Evolutionary conservation across 1,140 invertebrate genomes (phyloP), one percentile per base, ranked within the genome.

Genomic region (Daktulosphaira vitifoliae): DNA sequence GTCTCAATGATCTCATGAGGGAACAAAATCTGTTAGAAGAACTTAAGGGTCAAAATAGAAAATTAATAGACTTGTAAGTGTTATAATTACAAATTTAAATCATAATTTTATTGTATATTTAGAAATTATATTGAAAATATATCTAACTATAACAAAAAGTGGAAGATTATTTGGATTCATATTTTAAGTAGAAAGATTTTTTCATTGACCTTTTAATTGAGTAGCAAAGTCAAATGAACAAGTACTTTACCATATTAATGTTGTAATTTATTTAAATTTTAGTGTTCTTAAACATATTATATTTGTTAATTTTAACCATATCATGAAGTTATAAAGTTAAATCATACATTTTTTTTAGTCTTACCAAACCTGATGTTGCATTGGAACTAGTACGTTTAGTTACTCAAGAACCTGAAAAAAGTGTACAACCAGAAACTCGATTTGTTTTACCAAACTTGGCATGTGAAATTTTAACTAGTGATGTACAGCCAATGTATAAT

Each of bases 21-120:
- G 88, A 93, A 76, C 92, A 95, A 74, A 90, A 96, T 76, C 89
- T 97, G 72, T 80, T 98, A 67, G 90, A 94, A 76, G 92, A 98
- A 82, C 95, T 92, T 76, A 93, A 92, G 80, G 85, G 84, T 68
- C 89, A 90, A 74, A 96, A 95, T 76, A 90, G 88, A 76, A 89
- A 87, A 71, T 78, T 98, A 65, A 82, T 96, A 68, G 90, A 91
- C 72, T 96, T 89, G 92, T 96, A 83, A 89, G 89, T 86, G 65
- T 29, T 38, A 65, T 33, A 6, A 11, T 33, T 33, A 6, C 11
- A 33, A 6, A 33, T 33, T 33, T 33, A 6, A 11, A 51, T 11
- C 11, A 33, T 33, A 33, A 33, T 6, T 5, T 11, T 33, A 11
- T 11, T 6, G 29, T 33, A 33, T 33, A 33, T 33, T 33, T 6